phyloP scores from a whole-genome alignment of 2,888 invertebrate genomes.

The Lapara coniferarum region DNA sequence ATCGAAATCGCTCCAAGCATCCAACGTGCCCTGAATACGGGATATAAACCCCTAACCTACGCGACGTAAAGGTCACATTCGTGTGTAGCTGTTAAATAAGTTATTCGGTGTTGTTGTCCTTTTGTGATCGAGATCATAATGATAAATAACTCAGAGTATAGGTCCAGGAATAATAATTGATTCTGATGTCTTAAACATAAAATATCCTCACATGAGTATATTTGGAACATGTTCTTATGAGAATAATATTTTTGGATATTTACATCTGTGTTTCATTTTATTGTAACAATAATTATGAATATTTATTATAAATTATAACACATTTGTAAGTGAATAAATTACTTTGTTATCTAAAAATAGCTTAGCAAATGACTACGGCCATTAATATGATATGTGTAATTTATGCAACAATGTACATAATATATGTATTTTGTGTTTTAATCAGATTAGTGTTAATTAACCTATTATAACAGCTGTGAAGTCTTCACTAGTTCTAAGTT shows the following conservation, averaged over 20 bases:
- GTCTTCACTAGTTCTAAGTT: neutral
- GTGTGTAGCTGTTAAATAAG: constrained; percentile 68
- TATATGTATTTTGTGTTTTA: constrained; percentile 33
- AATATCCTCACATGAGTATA: constrained; percentile 62
- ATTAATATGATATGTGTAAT: constrained; percentile 18
- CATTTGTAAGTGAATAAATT: constrained; percentile 1
- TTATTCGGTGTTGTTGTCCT: constrained; percentile 75
- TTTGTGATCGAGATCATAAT: constrained; percentile 81
- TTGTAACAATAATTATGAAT: constrained; percentile 17
- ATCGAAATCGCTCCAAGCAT: constrained; percentile 80
- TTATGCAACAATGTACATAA: constrained; percentile 41
- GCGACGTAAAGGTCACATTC: constrained; percentile 58
- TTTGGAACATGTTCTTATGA: constrained; percentile 37
- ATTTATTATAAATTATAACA: neutral
- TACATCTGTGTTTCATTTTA: constrained; percentile 19
- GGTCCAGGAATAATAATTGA: constrained; percentile 80
- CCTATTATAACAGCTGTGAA: neutral
- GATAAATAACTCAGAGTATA: constrained; percentile 81
- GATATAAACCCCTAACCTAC: constrained; percentile 53
- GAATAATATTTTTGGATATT: constrained; percentile 18
- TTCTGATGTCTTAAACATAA: constrained; percentile 82
- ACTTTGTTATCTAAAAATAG: neutral
- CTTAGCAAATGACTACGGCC: neutral
- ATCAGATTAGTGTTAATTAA: constrained; percentile 4
- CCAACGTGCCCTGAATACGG: constrained; percentile 47